Evolutionary conservation across 2,113 vertebrate species (phyloP), one percentile per base, ranked within the genome.

Genomic region (Oceanites oceanicus): DNA sequence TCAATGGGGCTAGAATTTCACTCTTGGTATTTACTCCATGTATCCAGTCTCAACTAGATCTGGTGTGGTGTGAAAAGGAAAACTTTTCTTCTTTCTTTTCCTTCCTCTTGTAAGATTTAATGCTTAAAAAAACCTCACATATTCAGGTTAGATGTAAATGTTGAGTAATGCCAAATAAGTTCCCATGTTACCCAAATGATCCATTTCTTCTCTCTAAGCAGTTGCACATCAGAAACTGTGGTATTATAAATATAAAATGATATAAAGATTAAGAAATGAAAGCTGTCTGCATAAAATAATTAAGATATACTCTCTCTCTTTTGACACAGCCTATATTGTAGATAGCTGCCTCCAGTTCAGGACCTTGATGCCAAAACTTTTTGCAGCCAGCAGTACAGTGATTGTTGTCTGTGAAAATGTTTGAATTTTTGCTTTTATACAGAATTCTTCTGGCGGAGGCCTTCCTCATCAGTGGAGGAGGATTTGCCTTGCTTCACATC

Each of bases 1-100:
- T 97, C 95, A 97, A 91, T 97, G 66, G 76, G 73, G 86, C 53
- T 96, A 95, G 88, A 94, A 92, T 97, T 96, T 97, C 96, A 94
- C 79, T 92, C 91, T 58, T 89, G 76, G 40, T 94, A 92, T 97
- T 97, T 97, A 38, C 49, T 95, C 65, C 79, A 12, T 91, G 40
- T 92, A 95, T 92, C 79, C 88, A 91, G 83, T 94, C 88, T 94
- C 95, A 94, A 32, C 83, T 91, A 94, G 94, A 96, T 72, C 76
- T 96, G 86, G 91, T 94, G 88, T 91, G 72, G 92, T 95, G 94
- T 91, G 94, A 96, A 96, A 94, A 96, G 73, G 72, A 92, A 94
- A 96, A 95, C 53, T 88, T 92, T 90, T 62, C 52, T 74, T 97
- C 40, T 56, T 91, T 89, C 53, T 94, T 90, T 95, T 94, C 72